Percentiles rank a stretch among this genome's conserved stretches.
Conservation (phyloP, 2,113 vertebrate genomes). For the Toxostoma redivivum region DNA sequence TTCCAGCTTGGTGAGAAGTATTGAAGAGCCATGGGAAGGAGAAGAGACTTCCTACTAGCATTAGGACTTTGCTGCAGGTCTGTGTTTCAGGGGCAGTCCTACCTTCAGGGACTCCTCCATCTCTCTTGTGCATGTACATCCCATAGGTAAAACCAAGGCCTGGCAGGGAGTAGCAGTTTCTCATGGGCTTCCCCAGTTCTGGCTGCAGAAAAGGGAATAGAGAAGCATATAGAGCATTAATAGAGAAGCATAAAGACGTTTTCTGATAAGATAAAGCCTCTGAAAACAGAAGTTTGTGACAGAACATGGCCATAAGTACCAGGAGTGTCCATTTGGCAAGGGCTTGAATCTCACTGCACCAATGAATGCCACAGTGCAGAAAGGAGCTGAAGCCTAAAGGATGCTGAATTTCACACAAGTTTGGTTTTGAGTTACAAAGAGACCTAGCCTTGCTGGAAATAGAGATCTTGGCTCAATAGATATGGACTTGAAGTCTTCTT, state of each 20-base stretch:
- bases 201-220: conserved; percentile 56
- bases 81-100: neutral
- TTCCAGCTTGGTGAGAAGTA: neutral
- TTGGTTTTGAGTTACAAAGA: neutral
- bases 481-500: neutral
- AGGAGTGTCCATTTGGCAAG: neutral
- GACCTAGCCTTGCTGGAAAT: neutral
- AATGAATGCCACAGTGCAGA: neutral
- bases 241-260: neutral
- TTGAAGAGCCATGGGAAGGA: neutral
- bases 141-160: conserved; percentile 78
- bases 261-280: neutral
- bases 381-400: neutral
- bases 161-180: conserved; percentile 71
- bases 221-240: neutral
- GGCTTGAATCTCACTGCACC: neutral
- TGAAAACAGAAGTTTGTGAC: neutral
- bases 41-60: neutral
- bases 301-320: fast-evolving
- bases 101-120: conserved; percentile 84
- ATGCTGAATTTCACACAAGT: neutral
- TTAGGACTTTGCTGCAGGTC: neutral
- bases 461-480: neutral
- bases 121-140: conserved; percentile 45
- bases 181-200: conserved; percentile 74